These are phyloP conservation scores for Petrocephalus zakoni DNA, from an alignment of 2,113 vertebrate species.

Conservation along the genomic window DNA sequence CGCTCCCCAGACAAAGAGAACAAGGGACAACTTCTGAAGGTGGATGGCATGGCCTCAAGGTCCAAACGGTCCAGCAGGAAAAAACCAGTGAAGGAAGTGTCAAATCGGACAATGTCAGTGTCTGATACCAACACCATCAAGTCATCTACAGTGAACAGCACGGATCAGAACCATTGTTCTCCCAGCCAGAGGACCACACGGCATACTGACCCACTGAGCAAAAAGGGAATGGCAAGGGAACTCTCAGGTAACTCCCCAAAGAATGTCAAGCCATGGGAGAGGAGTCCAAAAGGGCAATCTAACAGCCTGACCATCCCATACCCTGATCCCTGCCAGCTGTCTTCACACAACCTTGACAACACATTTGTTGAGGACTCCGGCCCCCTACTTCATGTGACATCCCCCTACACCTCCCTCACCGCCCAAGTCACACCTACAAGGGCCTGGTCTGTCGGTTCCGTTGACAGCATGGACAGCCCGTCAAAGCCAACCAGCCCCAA, in stretches of 20 bases:
- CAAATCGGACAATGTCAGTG: constrained; percentile 47
- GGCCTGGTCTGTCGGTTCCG: constrained; percentile 41
- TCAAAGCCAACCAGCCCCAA: constrained; percentile 76
- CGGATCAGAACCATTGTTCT: constrained; percentile 31
- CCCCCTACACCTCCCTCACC: constrained; percentile 31
- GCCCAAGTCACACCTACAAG: constrained; percentile 30
- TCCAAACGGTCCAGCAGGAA: constrained; percentile 59
- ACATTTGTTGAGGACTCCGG: constrained; percentile 44
- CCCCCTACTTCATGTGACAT: constrained; percentile 41
- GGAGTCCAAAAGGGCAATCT: constrained; percentile 50
- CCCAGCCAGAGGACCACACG: constrained; percentile 30
- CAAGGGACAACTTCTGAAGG: constrained; percentile 36
- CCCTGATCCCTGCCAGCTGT: constrained; percentile 33
- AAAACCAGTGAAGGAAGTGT: constrained; percentile 58
- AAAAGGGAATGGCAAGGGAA: constrained; percentile 31
- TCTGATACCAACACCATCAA: constrained; percentile 27
- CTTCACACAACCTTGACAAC: constrained; percentile 35
- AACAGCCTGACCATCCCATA: constrained; percentile 44
- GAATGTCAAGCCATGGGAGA: constrained; percentile 42
- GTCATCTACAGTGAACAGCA: background rate
- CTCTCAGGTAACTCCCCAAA: constrained; percentile 33
- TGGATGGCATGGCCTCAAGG: constrained; percentile 53
- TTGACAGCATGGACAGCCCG: constrained; percentile 55
- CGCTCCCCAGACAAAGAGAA: constrained; percentile 63
- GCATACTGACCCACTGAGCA: constrained; percentile 44